phyloP scores from a whole-genome alignment of 1,140 invertebrate species.

The Heterodera schachtii region DNA sequence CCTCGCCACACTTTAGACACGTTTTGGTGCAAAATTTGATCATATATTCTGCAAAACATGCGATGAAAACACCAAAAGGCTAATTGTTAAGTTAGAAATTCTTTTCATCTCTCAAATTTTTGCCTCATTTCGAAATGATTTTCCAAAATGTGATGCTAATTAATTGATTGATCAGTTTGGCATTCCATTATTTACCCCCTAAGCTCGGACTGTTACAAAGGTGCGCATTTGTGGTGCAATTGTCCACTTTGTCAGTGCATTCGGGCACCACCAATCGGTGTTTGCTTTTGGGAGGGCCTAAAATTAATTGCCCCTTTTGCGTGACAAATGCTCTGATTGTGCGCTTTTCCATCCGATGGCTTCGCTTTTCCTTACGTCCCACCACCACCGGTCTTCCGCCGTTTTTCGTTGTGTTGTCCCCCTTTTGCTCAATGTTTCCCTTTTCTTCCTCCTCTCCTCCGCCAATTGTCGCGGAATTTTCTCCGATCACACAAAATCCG shows the following conservation, averaged over 20 bases:
- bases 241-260: constrained; percentile 43
- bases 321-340: background rate
- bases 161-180: too few species aligned
- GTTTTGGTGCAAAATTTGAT: constrained; percentile 44
- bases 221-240: constrained; percentile 48
- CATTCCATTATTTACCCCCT: too few species aligned
- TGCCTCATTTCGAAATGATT: too few species aligned
- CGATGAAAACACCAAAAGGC: too few species aligned
- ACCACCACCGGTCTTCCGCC: constrained; percentile 31
- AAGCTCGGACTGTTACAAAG: constrained; percentile 40
- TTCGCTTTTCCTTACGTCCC: background rate
- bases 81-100: too few species aligned
- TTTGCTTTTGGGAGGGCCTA: constrained; percentile 24
- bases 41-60: constrained; percentile 38
- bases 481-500: constrained; percentile 46
- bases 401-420: background rate
- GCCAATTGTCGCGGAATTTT: constrained; percentile 19
- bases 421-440: background rate
- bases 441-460: constrained; percentile 29
- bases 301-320: too few species aligned
- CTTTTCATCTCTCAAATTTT: too few species aligned
- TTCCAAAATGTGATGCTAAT: too few species aligned
- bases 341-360: too few species aligned
- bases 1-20: constrained; percentile 34
- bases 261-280: constrained; percentile 38